These are phyloP conservation scores for Manis pentadactyla DNA, from an alignment of 2,797 vertebrate species.

Conservation along the genomic window DNA sequence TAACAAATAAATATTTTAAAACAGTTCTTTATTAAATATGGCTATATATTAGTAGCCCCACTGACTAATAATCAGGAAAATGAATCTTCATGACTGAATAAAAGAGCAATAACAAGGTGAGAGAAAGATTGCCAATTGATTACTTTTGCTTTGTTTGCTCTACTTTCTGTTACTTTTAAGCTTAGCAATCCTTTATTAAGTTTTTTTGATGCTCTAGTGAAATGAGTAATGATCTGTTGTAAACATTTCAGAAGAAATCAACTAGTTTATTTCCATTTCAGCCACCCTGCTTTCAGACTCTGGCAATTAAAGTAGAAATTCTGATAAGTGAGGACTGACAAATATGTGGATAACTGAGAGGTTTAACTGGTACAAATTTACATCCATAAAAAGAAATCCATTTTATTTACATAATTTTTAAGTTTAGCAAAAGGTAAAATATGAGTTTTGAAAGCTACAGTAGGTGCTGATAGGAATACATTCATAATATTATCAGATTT, in stretches of 20 bases:
- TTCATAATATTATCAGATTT: neutral
- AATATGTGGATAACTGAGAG: neutral
- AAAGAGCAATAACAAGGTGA: neutral
- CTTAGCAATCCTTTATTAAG: neutral
- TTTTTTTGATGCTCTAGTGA: neutral
- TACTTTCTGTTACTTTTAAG: neutral
- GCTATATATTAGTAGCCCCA: neutral
- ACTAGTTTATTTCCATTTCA: neutral
- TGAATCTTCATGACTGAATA: neutral
- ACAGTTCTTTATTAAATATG: neutral
- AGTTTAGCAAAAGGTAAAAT: conserved; percentile 12
- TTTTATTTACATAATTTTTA: conserved; percentile 39
- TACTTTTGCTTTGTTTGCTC: neutral
- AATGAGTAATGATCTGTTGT: neutral
- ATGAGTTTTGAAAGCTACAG: conserved; percentile 34
- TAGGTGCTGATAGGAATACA: conserved; percentile 35
- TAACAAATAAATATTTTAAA: conserved; percentile 7
- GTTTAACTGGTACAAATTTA: neutral
- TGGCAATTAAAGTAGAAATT: conserved; percentile 43
- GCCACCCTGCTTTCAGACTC: conserved; percentile 32
- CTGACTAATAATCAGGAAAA: neutral
- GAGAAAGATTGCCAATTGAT: neutral
- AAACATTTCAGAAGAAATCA: conserved; percentile 50
- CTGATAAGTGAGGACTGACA: conserved; percentile 2
- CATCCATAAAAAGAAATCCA: neutral